Conservation (phyloP, 64 coral and sea anemone genomes). For the Actinia tenebrosa region DNA sequence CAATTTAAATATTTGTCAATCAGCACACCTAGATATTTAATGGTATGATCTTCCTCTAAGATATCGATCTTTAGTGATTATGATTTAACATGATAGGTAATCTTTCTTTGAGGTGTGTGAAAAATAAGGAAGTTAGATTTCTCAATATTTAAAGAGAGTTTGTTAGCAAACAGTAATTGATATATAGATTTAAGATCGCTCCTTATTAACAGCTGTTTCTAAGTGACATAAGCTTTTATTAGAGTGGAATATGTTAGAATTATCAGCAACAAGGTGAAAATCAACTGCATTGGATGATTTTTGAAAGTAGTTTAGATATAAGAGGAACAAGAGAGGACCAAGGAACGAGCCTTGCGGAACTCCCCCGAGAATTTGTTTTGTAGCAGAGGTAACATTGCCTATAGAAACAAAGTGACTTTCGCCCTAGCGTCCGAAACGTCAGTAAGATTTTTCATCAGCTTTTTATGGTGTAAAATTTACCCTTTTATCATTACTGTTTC, state of each 20-base stretch:
- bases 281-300: constrained; percentile 4
- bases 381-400: constrained; percentile 4
- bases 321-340: constrained; percentile 30
- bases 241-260: constrained; percentile 22
- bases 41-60: neutral
- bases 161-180: constrained; percentile 21
- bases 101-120: neutral
- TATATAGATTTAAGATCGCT: constrained; percentile 15
- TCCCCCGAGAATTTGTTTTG: neutral
- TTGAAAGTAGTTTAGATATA: constrained; percentile 19
- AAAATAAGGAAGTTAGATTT: constrained; percentile 23
- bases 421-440: too few relatives aligned
- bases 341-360: constrained; percentile 15
- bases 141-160: constrained; percentile 28
- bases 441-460: too few relatives aligned
- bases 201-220: constrained; percentile 26
- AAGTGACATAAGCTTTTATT: constrained; percentile 23
- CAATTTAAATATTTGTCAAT: constrained; percentile 35
- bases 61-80: neutral
- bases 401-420: too few relatives aligned
- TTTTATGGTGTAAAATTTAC: too few relatives aligned
- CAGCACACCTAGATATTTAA: constrained; percentile 37
- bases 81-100: neutral
- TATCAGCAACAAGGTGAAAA: constrained; percentile 26
- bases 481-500: too few relatives aligned